These are phyloP conservation scores for Drosophila kambysellisi DNA, from an alignment of 2,888 invertebrate species.

Conservation along the genomic window DNA sequence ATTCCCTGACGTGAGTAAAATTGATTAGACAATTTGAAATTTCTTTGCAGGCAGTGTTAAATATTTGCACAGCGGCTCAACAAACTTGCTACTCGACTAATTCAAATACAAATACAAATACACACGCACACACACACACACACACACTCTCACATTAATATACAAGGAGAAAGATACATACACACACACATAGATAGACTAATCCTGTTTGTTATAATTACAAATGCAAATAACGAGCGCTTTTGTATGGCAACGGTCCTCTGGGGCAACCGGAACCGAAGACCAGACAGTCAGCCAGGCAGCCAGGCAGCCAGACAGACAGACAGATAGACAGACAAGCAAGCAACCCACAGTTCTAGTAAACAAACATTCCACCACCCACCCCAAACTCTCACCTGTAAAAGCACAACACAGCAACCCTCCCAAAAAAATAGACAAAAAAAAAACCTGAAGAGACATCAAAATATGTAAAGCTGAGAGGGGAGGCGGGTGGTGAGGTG, in stretches of 20 bases:
- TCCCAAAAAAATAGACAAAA: conserved; percentile 24
- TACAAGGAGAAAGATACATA: conserved; percentile 22
- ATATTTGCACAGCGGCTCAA: conserved; percentile 61
- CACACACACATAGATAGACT: conserved; percentile 57
- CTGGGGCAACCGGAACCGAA: conserved; percentile 52
- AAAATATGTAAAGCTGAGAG: conserved; percentile 35
- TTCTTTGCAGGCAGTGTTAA: conserved; percentile 48
- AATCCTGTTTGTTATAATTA: conserved; percentile 84
- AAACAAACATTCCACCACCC: conserved; percentile 51
- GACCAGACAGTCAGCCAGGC: conserved; percentile 40
- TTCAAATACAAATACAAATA: conserved; percentile 70
- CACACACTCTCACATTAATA: conserved; percentile 31
- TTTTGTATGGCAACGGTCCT: conserved; percentile 66
- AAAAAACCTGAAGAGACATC: conserved; percentile 35
- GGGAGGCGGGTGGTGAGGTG: not conserved
- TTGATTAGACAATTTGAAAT: conserved; percentile 68
- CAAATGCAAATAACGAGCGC: conserved; percentile 83
- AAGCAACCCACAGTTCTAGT: conserved; percentile 36
- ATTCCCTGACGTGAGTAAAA: conserved; percentile 85
- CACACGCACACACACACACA: conserved; percentile 25
- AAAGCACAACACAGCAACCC: conserved; percentile 68
- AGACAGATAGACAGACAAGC: conserved; percentile 26
- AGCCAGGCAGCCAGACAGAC: conserved; percentile 36
- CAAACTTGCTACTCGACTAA: conserved; percentile 71
- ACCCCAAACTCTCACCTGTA: conserved; percentile 54